Evolutionary conservation across 1,140 invertebrate genomes (phyloP).

Genomic region (Formica selysi): DNA sequence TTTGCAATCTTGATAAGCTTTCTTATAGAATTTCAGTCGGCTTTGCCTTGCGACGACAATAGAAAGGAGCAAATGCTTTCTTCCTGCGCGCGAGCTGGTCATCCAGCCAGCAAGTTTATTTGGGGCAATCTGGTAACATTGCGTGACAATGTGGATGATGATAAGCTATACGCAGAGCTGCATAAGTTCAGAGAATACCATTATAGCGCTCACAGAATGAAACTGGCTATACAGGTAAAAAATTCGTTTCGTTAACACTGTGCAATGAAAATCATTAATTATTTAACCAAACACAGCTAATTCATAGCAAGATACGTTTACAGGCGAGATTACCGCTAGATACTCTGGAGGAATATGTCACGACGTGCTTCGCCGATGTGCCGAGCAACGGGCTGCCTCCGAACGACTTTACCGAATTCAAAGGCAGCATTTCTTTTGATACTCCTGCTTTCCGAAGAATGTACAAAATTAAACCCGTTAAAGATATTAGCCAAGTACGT

Average conservation of each 20-base stretch:
- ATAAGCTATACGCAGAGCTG: slow-evolving; percentile 89
- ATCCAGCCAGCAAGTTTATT: slow-evolving; percentile 93
- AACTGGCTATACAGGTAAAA: slow-evolving; percentile 91
- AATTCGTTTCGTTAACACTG: background rate
- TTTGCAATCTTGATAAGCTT: background rate
- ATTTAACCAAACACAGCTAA: background rate
- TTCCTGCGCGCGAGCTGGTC: slow-evolving; percentile 89
- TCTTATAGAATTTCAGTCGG: slow-evolving; percentile 91
- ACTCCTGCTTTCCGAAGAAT: slow-evolving; percentile 90
- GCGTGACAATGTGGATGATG: slow-evolving; percentile 89
- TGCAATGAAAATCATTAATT: background rate
- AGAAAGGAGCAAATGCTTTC: slow-evolving; percentile 92
- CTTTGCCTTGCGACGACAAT: slow-evolving; percentile 89
- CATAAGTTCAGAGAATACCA: slow-evolving; percentile 93
- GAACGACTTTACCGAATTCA: slow-evolving; percentile 87
- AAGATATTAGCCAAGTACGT: slow-evolving; percentile 89
- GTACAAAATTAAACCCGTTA: slow-evolving; percentile 93
- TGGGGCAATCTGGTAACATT: slow-evolving; percentile 95
- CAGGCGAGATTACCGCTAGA: slow-evolving; percentile 93
- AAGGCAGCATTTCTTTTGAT: slow-evolving; percentile 87
- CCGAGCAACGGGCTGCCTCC: slow-evolving; percentile 88
- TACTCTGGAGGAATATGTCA: slow-evolving; percentile 90
- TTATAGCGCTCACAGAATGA: slow-evolving; percentile 97
- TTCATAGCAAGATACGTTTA: background rate
- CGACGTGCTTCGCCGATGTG: slow-evolving; percentile 89